Evolutionary conservation across 2,797 vertebrate genomes (phyloP), one percentile per base, ranked within the genome.

Genomic region (Distichodus sexfasciatus): DNA sequence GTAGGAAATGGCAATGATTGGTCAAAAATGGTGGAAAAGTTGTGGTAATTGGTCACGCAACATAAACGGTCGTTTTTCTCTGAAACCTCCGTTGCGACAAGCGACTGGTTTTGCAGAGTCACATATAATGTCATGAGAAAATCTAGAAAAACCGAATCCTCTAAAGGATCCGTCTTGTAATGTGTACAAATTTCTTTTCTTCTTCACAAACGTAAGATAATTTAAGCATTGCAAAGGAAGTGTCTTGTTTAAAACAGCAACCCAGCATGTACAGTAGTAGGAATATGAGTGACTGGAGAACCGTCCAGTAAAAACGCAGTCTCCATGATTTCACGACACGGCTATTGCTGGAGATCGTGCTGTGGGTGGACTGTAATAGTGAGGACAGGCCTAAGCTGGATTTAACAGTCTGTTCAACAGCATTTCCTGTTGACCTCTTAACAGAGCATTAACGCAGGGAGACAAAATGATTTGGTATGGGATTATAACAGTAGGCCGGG

Each of bases 381-480:
- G 15, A 57, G 26, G n/a, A 48, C 36, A 17, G 24, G 61, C 14
- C 44, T 72, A 51, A 72, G 61, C 69, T 72, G 69, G 62, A 66
- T 59, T 71, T 66, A 66, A 50, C 53, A 66, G n/a, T 47, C 60
- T 63, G 60, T 31, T 63, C 44, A 35, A 63, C 61, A 50, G 26
- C 19, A 12, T 35, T 65, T 48, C 36, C 55, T 50, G 48, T 51
- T 64, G 54, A 65, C 61, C 61, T 12, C 28, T 31, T 50, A 59
- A 23, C 44, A 50, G 36, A n/a, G 62, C 43, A 66, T 65, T 66
- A 72, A 15, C 15, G n/a, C 21, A 51, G 44, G 24, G 57, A 51
- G 62, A 72, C 62, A 66, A 66, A 66, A 66, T 66, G 62, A 72
- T 66, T 59, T 66, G 44, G 44, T 15, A 33, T 6, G 44, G 54